These are phyloP conservation scores for Porites australiensis DNA, from an alignment of 64 coral and sea anemone genomes.

Conservation along the genomic window DNA sequence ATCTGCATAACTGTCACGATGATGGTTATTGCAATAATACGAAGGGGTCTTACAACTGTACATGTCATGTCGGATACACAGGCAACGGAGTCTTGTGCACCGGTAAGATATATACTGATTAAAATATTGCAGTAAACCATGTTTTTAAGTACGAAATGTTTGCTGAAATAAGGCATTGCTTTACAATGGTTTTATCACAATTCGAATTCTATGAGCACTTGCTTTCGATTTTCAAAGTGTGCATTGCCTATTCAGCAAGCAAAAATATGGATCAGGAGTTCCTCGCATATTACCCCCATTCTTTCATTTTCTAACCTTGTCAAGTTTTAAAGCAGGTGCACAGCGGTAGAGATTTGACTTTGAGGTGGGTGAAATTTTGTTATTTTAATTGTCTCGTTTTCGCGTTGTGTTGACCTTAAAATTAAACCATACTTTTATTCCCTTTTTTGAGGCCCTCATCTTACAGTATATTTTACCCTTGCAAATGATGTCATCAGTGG, in stretches of 20 bases:
- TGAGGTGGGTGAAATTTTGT: background rate
- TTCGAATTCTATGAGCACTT: background rate
- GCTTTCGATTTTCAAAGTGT: conserved; percentile 19
- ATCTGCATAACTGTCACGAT: conserved; percentile 44
- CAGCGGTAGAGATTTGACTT: too few relatives aligned
- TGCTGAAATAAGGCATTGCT: conserved; percentile 61
- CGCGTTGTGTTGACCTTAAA: background rate
- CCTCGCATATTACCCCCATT: conserved; percentile 38
- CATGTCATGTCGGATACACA: conserved; percentile 61
- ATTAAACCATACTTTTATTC: too few relatives aligned
- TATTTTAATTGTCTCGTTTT: background rate
- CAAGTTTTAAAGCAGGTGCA: too few relatives aligned
- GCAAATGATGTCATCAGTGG: too few relatives aligned
- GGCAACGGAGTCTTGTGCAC: conserved; percentile 63
- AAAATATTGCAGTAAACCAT: background rate
- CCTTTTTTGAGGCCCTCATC: too few relatives aligned
- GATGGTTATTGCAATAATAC: conserved; percentile 60
- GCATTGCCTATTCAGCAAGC: conserved; percentile 71
- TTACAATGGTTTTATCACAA: background rate
- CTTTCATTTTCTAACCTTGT: background rate
- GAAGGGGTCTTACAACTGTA: conserved; percentile 69
- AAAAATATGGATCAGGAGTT: conserved; percentile 86
- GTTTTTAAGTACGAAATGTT: conserved; percentile 30
- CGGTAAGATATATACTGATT: conserved; percentile 22
- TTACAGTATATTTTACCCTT: too few relatives aligned